These are phyloP conservation scores for Natrix natrix DNA, from an alignment of 2,797 vertebrate species.

Conservation along the genomic window DNA sequence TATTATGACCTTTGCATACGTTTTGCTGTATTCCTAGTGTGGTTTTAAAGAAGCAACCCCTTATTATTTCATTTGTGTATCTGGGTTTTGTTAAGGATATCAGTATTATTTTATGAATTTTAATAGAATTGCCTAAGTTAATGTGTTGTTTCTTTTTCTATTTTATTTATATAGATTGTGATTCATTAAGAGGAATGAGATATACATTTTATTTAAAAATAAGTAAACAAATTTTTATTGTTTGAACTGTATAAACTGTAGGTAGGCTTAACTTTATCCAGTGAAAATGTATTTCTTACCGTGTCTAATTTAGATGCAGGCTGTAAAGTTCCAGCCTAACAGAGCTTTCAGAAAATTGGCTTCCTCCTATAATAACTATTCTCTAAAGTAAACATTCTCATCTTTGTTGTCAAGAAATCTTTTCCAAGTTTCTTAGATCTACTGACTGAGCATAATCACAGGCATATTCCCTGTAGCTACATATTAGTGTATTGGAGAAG, in stretches of 20 bases:
- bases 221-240: not conserved
- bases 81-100: not conserved
- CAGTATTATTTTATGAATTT: not conserved
- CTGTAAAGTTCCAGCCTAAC: not conserved
- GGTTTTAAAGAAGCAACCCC: not conserved
- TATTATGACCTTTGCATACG: not conserved
- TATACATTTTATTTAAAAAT: not conserved
- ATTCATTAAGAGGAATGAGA: not conserved
- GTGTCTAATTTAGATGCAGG: slow-evolving; percentile 6
- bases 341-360: not conserved
- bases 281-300: not conserved
- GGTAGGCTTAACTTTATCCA: not conserved
- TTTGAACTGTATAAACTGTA: not conserved
- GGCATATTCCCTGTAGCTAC: not conserved
- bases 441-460: slow-evolving; percentile 7
- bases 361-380: not conserved
- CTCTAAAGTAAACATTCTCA: slow-evolving; percentile 5
- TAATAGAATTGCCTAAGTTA: not conserved
- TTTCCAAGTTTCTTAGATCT: slow-evolving; percentile 7
- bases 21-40: not conserved
- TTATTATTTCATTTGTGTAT: not conserved
- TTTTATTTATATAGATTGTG: not conserved
- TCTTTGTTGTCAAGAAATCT: slow-evolving; percentile 6
- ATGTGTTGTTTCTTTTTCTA: not conserved
- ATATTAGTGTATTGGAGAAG: not conserved